Conservation (phyloP, 2,113 vertebrate species). For the Erpornis zantholeuca region DNA sequence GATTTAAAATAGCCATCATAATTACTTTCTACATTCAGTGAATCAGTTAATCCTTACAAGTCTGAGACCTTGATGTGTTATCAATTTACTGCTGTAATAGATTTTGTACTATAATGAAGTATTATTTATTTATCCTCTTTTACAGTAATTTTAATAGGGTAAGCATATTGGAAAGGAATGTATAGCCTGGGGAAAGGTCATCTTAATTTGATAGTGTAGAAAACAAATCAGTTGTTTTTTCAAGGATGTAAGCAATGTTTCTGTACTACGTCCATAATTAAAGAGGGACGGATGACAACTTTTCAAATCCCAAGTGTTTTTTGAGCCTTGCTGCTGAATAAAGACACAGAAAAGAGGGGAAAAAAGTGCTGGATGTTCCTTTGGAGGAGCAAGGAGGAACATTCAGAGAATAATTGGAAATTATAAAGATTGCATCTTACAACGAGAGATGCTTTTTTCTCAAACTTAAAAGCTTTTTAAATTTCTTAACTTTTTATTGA, state of each 20-base stretch:
- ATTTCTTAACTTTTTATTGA: background rate
- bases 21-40: background rate
- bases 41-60: background rate
- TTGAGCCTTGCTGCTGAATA: background rate
- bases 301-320: background rate
- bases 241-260: background rate
- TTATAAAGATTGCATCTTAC: background rate
- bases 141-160: background rate
- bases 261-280: background rate
- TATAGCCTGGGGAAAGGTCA: background rate
- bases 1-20: background rate
- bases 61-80: background rate
- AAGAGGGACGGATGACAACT: background rate
- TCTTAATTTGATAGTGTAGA: background rate
- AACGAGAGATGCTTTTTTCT: background rate
- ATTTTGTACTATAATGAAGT: background rate
- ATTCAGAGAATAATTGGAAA: background rate
- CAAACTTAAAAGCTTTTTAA: background rate
- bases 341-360: background rate
- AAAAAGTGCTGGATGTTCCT: fast-evolving
- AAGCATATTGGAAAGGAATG: background rate
- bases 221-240: background rate
- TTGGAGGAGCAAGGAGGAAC: background rate
- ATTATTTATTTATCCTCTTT: background rate
- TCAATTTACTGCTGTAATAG: background rate